Evolutionary conservation across 1,140 invertebrate genomes (phyloP).

Genomic region (Orchestia grillus): DNA sequence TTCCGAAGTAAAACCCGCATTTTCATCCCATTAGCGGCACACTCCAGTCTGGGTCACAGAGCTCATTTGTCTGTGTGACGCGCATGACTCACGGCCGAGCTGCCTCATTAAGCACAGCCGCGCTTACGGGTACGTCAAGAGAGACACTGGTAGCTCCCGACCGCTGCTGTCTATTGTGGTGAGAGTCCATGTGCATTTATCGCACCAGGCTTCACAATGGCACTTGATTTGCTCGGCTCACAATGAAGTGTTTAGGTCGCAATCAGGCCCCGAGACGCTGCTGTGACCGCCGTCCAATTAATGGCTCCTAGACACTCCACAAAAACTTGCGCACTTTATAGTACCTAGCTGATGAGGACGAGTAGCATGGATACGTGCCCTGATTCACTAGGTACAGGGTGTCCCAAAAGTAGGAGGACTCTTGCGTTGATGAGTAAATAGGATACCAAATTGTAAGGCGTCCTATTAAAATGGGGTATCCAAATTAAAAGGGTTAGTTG

Average conservation of each 20-base stretch:
- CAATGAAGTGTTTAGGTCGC: background rate
- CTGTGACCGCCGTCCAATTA: background rate
- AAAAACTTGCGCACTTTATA: background rate
- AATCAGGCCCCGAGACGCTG: background rate
- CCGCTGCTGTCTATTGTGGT: background rate
- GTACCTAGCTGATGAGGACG: too few species aligned
- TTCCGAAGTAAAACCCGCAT: background rate
- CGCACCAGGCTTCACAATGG: background rate
- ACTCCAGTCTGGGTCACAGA: background rate
- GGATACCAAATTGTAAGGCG: too few species aligned
- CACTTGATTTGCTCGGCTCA: background rate
- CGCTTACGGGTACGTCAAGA: background rate
- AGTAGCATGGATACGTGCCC: background rate
- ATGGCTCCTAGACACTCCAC: background rate
- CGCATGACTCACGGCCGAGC: background rate
- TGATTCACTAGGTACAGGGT: background rate
- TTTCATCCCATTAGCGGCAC: background rate
- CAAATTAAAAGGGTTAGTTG: too few species aligned
- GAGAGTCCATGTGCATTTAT: background rate
- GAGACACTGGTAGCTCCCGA: background rate
- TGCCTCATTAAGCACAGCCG: background rate
- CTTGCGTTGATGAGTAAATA: too few species aligned
- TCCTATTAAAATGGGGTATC: too few species aligned
- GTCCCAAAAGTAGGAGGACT: too few species aligned
- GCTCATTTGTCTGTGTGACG: background rate